Evolutionary conservation across 2,888 invertebrate genomes (phyloP).

Genomic region (Tachina lurida): DNA sequence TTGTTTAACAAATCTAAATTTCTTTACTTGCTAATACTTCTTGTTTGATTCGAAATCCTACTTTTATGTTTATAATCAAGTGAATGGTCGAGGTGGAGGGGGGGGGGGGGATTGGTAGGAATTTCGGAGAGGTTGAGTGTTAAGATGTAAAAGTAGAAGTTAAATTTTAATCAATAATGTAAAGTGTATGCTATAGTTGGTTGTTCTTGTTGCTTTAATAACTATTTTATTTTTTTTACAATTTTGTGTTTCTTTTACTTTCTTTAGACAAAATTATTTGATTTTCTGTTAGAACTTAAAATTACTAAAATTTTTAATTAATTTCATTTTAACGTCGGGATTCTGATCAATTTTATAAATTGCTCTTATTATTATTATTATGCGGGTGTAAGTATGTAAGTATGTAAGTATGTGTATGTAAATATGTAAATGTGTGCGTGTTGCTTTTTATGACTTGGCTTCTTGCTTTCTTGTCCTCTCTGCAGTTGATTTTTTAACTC

Average conservation of each 20-base stretch:
- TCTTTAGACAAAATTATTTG: slow-evolving; percentile 7
- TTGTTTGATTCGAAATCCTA: slow-evolving; percentile 55
- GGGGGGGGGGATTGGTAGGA: not conserved
- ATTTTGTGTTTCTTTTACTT: slow-evolving; percentile 27
- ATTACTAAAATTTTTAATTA: slow-evolving; percentile 35
- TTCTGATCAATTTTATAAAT: slow-evolving; percentile 55
- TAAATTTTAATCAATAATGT: slow-evolving; percentile 30
- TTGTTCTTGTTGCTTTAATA: slow-evolving; percentile 40
- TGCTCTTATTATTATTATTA: slow-evolving; percentile 16
- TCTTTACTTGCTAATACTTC: slow-evolving; percentile 61
- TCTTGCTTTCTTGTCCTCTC: slow-evolving; percentile 21
- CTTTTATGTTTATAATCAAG: slow-evolving; percentile 13
- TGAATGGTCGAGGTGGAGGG: not conserved
- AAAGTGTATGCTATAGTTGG: slow-evolving; percentile 43
- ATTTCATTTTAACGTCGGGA: slow-evolving; percentile 24
- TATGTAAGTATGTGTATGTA: slow-evolving; percentile 17
- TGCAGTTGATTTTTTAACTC: slow-evolving; percentile 22
- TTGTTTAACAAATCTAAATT: slow-evolving; percentile 38
- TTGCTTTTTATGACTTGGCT: slow-evolving; percentile 42
- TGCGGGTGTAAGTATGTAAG: not conserved
- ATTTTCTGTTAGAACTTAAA: slow-evolving; percentile 45
- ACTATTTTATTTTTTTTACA: slow-evolving; percentile 48
- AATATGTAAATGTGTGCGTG: not conserved
- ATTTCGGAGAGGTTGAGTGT: slow-evolving; percentile 14
- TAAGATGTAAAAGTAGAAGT: slow-evolving; percentile 17